These are phyloP conservation scores for Ophraella communa DNA, from an alignment of 2,888 invertebrate genomes.

Conservation along the genomic window DNA sequence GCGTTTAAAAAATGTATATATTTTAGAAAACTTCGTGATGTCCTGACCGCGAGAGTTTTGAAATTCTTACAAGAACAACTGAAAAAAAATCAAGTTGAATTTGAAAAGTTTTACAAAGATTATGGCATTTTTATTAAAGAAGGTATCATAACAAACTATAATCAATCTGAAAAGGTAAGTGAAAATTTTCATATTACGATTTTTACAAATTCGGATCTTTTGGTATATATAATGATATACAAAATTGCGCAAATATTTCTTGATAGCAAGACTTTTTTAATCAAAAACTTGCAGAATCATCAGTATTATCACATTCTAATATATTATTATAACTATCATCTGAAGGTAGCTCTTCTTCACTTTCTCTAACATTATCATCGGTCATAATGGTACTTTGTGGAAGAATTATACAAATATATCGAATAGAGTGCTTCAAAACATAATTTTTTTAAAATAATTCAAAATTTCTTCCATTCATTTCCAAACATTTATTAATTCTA, in stretches of 20 bases:
- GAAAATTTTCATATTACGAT: too few species aligned
- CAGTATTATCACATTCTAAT: constrained; percentile 6
- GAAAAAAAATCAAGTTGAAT: constrained; percentile 82
- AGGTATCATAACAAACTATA: constrained; percentile 87
- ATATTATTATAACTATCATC: constrained; percentile 47
- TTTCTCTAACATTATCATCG: constrained; percentile 36
- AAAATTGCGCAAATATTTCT: too few species aligned
- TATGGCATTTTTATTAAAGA: constrained; percentile 94
- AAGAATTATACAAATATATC: constrained; percentile 76
- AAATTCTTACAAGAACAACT: constrained; percentile 87
- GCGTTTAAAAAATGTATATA: too few species aligned
- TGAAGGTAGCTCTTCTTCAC: constrained; percentile 45
- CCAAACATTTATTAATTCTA: too few species aligned
- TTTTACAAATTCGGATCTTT: too few species aligned
- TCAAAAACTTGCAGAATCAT: constrained; percentile 36
- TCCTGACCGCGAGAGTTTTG: constrained; percentile 82
- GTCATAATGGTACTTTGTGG: constrained; percentile 62
- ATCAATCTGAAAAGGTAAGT: constrained; percentile 79
- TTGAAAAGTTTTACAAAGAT: constrained; percentile 86
- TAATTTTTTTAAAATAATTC: too few species aligned
- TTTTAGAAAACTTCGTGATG: constrained; percentile 78
- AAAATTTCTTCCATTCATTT: too few species aligned
- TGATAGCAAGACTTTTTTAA: too few species aligned
- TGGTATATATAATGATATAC: too few species aligned
- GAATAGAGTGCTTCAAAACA: too few species aligned